These are phyloP conservation scores for Callorhinus ursinus DNA, from an alignment of 2,113 vertebrate species.

Conservation along the genomic window DNA sequence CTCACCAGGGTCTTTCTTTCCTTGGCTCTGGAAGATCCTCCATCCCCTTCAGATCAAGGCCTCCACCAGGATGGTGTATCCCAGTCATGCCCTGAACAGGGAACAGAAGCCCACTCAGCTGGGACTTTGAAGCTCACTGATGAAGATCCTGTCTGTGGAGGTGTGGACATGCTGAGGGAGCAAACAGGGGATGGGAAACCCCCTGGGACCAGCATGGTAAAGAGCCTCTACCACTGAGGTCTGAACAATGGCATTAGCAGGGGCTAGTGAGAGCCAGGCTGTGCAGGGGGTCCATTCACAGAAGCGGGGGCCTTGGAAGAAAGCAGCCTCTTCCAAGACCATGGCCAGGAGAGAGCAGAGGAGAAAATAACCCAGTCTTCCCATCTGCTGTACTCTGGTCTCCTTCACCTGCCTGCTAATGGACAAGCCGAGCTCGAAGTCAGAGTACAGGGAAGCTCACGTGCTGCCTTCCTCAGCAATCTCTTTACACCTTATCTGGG, in stretches of 20 bases:
- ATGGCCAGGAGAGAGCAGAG: neutral
- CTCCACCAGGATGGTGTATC: neutral
- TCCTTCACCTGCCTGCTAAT: neutral
- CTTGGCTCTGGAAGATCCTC: neutral
- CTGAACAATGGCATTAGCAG: neutral
- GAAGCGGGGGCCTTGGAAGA: neutral
- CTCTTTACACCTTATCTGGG: neutral
- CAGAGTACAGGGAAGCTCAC: neutral
- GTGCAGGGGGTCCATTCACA: neutral
- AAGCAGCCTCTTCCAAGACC: neutral
- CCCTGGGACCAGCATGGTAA: neutral
- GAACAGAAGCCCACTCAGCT: neutral
- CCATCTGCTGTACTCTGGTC: neutral
- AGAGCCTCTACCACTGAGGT: neutral
- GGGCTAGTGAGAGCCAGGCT: neutral
- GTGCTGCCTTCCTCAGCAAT: neutral
- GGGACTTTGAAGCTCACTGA: neutral
- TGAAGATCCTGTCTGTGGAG: neutral
- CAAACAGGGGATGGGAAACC: neutral
- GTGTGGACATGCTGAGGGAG: neutral
- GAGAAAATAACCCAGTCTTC: neutral
- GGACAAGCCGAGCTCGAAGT: neutral
- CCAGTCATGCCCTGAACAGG: neutral
- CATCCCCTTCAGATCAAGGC: neutral
- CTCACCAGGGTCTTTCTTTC: neutral